These are phyloP conservation scores for Cavia porcellus DNA, from an alignment of 2,113 vertebrate species.

Conservation along the genomic window DNA sequence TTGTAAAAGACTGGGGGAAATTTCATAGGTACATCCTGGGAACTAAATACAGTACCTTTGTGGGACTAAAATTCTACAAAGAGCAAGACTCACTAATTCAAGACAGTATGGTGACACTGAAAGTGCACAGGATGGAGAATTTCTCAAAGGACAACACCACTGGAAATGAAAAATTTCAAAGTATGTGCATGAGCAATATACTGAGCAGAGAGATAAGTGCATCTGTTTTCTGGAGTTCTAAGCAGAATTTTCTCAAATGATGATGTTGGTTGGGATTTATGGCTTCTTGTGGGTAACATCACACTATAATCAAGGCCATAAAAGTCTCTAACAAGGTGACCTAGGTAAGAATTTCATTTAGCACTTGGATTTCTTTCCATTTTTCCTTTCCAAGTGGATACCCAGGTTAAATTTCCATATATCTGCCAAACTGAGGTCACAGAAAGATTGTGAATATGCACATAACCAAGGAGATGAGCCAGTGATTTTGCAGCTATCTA, in stretches of 20 bases:
- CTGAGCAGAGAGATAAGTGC: neutral
- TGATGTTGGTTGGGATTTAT: neutral
- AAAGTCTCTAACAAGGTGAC: constrained; percentile 51
- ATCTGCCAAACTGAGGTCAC: neutral
- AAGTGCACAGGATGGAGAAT: neutral
- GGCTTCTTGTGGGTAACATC: constrained; percentile 16
- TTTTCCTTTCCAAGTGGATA: constrained; percentile 57
- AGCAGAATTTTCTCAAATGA: constrained; percentile 44
- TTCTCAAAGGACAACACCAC: constrained; percentile 30
- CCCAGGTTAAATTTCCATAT: constrained; percentile 14
- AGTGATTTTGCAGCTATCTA: neutral
- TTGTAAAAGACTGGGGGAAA: neutral
- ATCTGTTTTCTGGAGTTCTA: constrained; percentile 48
- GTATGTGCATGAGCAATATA: neutral
- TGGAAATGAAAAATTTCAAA: constrained; percentile 24
- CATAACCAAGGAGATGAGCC: neutral
- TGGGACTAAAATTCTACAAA: constrained; percentile 19
- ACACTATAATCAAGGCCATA: neutral
- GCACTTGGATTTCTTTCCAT: constrained; percentile 37
- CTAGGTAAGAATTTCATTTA: constrained; percentile 35
- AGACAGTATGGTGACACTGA: neutral
- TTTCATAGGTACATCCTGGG: constrained; percentile 29
- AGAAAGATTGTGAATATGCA: neutral
- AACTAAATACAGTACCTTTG: neutral
- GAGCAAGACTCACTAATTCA: neutral